These are phyloP conservation scores for Apamea monoglypha DNA, from an alignment of 2,888 invertebrate species.

Conservation along the genomic window DNA sequence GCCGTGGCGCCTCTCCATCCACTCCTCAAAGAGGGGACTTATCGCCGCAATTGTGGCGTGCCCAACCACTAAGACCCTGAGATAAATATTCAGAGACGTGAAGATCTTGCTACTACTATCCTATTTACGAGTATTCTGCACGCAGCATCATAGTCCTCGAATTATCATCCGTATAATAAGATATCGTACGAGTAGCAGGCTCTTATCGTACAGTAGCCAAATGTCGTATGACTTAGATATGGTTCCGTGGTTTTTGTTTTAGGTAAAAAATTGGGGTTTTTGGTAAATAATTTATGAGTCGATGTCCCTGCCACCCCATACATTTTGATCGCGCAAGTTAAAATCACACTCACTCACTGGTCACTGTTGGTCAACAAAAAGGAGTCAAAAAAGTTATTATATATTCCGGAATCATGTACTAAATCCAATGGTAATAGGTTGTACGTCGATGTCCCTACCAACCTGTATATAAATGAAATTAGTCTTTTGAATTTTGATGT, in stretches of 20 bases:
- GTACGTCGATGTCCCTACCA: too few species aligned
- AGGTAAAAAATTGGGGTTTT: too few species aligned
- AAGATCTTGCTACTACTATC: constrained; percentile 1
- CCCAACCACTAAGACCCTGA: not conserved
- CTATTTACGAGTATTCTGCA: constrained; percentile 31
- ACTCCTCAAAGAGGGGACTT: too few species aligned
- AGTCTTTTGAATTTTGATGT: not conserved
- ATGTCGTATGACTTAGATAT: not conserved
- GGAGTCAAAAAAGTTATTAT: not conserved
- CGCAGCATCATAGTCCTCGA: constrained; percentile 19
- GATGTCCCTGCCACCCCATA: too few species aligned
- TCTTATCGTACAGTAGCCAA: constrained; percentile 2
- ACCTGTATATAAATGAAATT: not conserved
- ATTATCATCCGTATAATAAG: constrained; percentile 40
- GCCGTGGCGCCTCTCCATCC: too few species aligned
- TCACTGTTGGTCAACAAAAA: too few species aligned
- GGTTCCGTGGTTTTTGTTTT: not conserved
- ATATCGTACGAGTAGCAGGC: constrained; percentile 11
- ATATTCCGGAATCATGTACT: not conserved
- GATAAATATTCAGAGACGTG: constrained; percentile 22
- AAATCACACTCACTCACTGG: too few species aligned
- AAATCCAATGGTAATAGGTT: not conserved
- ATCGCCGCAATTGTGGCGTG: too few species aligned
- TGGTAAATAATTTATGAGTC: too few species aligned
- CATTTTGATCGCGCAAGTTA: too few species aligned